Evolutionary conservation across 2,888 invertebrate species (phyloP), one percentile per base, ranked within the genome.

Genomic region (Drosophila melanosoma): DNA sequence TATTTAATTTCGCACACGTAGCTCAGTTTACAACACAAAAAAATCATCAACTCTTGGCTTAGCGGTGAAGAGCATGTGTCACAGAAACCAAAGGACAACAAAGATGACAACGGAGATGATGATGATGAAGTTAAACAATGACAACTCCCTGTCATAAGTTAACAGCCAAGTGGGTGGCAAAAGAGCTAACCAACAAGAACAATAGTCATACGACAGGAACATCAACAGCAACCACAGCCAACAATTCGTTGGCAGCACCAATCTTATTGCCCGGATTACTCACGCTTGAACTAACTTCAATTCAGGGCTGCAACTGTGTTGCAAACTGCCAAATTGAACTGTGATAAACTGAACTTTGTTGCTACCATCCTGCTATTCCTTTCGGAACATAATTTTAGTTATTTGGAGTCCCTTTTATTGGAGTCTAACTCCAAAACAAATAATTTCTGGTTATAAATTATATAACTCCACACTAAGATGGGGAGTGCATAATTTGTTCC

Each of bases 61-160:
- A 68, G 72, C 60, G 83, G 80, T 53, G 69, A 57, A 69, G 63
- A 76, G 69, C 80, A 69, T 68, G 56, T 64, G 69, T 72, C 68
- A 74, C 48, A 64, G 20, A 53, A 68, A 51, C 58, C 48, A 23
- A 64, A 59, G 59, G 54, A 72, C 48, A 40, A 49, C 51, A 36
- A n/a, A 49, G 45, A 60, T 56, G 60, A 26, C 23, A 36, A 20
- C 38, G 29, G 8, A 56, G 38, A 26, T 26, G n/a, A 29, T n/a
- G 26, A 56, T 56, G 56, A 38, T 56, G 61, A 49, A 35, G 54
- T n/a, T 52, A 45, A 60, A 76, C 76, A 77, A 77, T 69, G 63
- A 80, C 81, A 81, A 79, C 69, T 63, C 59, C 32, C 36, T 62
- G 67, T 49, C 64, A 48, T 53, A 74, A 68, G 68, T 72, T 63